Evolutionary conservation across 2,113 vertebrate genomes (phyloP), one percentile per base, ranked within the genome.

Genomic region (Nipponia nippon): DNA sequence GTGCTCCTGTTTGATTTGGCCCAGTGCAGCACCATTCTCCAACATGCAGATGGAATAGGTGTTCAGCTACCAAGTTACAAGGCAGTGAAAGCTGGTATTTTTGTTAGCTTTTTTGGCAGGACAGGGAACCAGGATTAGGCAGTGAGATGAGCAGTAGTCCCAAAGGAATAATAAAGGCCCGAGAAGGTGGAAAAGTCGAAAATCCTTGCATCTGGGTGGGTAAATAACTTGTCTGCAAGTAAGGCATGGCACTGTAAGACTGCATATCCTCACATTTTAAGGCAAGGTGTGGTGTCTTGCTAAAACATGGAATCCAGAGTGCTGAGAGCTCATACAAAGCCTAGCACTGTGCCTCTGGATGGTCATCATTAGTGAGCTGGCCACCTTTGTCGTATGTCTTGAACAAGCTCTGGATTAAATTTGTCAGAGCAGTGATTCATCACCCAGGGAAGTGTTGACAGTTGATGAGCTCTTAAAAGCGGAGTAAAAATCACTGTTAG

Each of bases 391-490:
- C 52, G 13, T 63, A 27, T 47, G 50, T 93, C 93, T 82, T 52
- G 85, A 78, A 73, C 56, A 81, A 75, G 63, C 61, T 19, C 66
- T 91, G 87, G 94, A 76, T 94, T 92, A 70, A 78, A 52, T 87
- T 94, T 96, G 73, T 96, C 92, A 92, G 93, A 93, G 83, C 26
- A 21, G 29, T 97, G 97, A 97, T 94, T 98, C 96, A 95, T 92
- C 91, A 73, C 26, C 21, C 77, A 72, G 78, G 94, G 88, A 91
- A 65, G 83, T 82, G 67, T 70, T 92, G 91, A 84, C 84, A 79
- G 72, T 40, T 62, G 87, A 93, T 76, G 77, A 59, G 61, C 73
- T 93, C 87, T 94, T 96, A 95, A 95, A 92, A 92, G 91, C 91
- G 50, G 25, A 90, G 40, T 83, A n/a, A 85, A 87, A 89, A 69